Conservation (phyloP, 2,797 vertebrate species). For the Taeniopygia guttata region DNA sequence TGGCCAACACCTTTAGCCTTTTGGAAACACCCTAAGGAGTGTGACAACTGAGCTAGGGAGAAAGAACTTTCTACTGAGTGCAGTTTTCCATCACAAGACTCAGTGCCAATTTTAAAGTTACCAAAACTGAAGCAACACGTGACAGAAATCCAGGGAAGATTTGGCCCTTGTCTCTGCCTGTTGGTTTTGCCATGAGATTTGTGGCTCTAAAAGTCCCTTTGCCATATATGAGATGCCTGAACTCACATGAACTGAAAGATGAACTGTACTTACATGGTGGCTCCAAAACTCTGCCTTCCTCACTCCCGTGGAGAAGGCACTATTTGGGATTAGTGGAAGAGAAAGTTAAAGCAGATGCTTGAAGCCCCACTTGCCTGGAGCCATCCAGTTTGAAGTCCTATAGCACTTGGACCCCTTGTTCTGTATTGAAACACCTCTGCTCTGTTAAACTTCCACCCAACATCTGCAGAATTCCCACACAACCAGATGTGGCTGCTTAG, state of each 20-base stretch:
- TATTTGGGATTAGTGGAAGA: neutral
- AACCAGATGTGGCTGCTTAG: neutral
- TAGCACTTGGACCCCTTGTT: neutral
- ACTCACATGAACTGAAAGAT: neutral
- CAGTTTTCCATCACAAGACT: neutral
- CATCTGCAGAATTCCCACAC: accelerated
- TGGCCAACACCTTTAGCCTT: neutral
- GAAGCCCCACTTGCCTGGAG: neutral
- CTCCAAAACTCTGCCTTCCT: neutral
- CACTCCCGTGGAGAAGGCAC: neutral
- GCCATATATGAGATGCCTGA: neutral
- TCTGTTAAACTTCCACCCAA: neutral
- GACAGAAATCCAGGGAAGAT: neutral
- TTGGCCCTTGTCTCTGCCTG: neutral
- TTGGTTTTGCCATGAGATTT: neutral
- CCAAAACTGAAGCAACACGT: neutral
- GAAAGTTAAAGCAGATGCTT: neutral
- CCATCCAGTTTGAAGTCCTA: neutral
- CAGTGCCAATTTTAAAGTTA: neutral
- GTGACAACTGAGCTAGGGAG: neutral
- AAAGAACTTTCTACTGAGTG: neutral
- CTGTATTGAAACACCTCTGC: neutral
- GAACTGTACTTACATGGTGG: neutral
- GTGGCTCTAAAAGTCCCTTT: neutral
- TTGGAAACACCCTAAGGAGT: neutral